Percentiles rank a stretch among this genome's conserved stretches.
Evolutionary conservation across 2,888 invertebrate species (phyloP).

Genomic region (Ganaspis brasiliensis): DNA sequence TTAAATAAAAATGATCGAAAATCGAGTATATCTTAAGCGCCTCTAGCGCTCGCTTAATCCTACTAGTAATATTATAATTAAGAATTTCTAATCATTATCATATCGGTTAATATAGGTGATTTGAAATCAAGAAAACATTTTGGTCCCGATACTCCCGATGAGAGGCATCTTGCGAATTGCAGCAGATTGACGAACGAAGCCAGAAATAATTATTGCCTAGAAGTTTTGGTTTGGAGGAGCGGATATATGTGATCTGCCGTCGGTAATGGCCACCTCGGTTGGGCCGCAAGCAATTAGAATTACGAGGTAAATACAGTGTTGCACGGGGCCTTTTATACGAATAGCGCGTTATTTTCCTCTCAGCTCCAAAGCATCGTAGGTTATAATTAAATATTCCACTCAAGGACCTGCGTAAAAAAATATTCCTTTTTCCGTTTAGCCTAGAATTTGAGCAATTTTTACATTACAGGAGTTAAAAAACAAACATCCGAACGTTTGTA

Average conservation of each 20-base stretch:
- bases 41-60: too few relatives aligned
- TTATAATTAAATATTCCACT: slow-evolving; percentile 67
- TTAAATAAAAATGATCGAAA: too few relatives aligned
- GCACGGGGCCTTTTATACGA: slow-evolving; percentile 59
- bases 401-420: slow-evolving; percentile 46
- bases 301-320: slow-evolving; percentile 79
- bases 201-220: slow-evolving; percentile 67
- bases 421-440: neutral
- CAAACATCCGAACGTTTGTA: too few relatives aligned
- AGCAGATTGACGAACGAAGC: slow-evolving; percentile 4
- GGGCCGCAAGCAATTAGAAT: slow-evolving; percentile 77
- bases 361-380: slow-evolving; percentile 61
- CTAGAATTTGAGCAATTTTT: too few relatives aligned
- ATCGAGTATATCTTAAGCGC: too few relatives aligned
- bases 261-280: slow-evolving; percentile 69
- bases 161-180: neutral
- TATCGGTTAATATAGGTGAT: slow-evolving; percentile 24
- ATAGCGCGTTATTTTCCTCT: slow-evolving; percentile 75
- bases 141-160: neutral
- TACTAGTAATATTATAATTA: too few relatives aligned
- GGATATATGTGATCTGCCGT: slow-evolving; percentile 50
- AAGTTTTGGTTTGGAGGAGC: slow-evolving; percentile 56
- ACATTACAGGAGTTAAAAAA: slow-evolving; percentile 61
- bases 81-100: too few relatives aligned
- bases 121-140: slow-evolving; percentile 4